A percentile compares a stretch with the other conserved stretches of the same genome.
These are phyloP conservation scores for Apotomis turbidana DNA, from an alignment of 2,888 invertebrate genomes.

Conservation along the genomic window DNA sequence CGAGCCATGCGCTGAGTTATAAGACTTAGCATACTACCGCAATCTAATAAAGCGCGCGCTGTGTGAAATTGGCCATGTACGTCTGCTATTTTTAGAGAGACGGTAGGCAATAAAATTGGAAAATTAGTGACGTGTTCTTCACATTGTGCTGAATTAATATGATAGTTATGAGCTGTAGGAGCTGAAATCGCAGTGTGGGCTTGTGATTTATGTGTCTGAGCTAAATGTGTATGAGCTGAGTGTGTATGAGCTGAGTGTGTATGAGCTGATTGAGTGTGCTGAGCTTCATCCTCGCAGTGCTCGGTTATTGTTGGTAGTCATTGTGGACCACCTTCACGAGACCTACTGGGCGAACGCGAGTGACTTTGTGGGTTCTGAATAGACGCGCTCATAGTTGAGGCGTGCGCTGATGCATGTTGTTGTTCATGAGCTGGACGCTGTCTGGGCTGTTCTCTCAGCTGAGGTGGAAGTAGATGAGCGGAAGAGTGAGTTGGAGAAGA, in stretches of 20 bases:
- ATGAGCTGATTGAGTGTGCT: no score
- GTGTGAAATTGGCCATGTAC: constrained; percentile 1
- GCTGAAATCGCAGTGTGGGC: background rate
- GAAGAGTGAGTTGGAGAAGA: no score
- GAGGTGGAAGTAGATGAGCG: no score
- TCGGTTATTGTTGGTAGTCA: background rate
- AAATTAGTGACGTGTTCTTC: background rate
- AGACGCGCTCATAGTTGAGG: no score
- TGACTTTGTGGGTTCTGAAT: no score
- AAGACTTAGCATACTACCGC: constrained; percentile 1
- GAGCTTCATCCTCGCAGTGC: background rate
- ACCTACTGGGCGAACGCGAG: no score
- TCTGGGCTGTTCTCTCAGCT: no score
- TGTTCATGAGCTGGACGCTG: no score
- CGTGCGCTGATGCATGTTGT: no score
- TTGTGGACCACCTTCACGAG: constrained; percentile 9
- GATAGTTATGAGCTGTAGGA: background rate
- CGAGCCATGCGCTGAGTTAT: constrained; percentile 20
- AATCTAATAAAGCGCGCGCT: background rate
- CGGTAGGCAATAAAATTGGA: constrained; percentile 5
- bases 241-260: no score
- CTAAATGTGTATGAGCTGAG: background rate
- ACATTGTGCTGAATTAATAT: no score
- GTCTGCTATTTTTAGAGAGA: background rate
- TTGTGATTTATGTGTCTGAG: background rate